These are phyloP conservation scores for Meleagris gallopavo DNA, from an alignment of 2,113 vertebrate genomes.

Conservation along the genomic window DNA sequence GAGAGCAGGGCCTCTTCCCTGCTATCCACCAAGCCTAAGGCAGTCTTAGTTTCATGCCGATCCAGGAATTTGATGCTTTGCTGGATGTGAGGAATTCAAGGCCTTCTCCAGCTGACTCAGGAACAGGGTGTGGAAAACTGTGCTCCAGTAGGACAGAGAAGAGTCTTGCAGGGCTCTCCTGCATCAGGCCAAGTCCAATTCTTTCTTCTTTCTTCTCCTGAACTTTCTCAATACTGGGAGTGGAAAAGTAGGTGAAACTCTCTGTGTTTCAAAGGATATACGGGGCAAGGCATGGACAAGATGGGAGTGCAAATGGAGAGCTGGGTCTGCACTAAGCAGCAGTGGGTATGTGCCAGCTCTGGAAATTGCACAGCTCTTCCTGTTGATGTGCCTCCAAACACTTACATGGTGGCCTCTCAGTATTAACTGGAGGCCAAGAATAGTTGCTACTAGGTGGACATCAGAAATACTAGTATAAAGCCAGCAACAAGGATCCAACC, in stretches of 20 bases:
- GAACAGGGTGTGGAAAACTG: rapidly evolving
- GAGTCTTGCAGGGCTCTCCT: neutral
- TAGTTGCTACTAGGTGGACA: neutral
- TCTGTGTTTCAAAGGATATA: neutral
- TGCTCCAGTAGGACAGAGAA: neutral
- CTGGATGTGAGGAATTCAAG: neutral
- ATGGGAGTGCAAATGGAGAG: neutral
- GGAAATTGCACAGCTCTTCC: neutral
- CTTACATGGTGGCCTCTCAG: neutral
- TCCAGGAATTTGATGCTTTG: neutral
- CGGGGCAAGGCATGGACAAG: neutral
- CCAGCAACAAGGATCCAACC: neutral
- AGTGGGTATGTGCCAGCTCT: neutral
- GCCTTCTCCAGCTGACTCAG: neutral
- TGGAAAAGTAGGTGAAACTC: neutral
- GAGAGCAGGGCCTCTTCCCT: neutral
- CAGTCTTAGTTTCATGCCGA: neutral
- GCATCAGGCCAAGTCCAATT: neutral
- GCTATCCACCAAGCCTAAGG: neutral
- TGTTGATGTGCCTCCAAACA: neutral
- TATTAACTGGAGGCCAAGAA: neutral
- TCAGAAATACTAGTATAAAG: neutral
- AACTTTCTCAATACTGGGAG: neutral
- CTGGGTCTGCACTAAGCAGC: neutral
- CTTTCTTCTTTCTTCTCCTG: neutral